phyloP scores from a whole-genome alignment of 2,888 invertebrate genomes.

The Girardia tigrina region DNA sequence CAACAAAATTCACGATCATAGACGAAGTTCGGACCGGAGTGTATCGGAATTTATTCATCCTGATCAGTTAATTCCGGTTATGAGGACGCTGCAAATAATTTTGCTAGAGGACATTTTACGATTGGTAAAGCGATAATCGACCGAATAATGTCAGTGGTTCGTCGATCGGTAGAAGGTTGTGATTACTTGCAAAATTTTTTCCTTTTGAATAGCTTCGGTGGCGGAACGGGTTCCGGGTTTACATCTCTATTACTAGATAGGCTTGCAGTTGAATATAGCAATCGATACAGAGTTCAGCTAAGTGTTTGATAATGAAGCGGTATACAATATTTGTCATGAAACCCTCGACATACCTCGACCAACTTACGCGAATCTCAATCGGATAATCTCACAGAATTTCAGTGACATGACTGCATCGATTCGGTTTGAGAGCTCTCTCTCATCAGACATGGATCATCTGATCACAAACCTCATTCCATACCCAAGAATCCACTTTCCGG shows the following conservation, averaged over 20 bases:
- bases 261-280: conserved; percentile 56
- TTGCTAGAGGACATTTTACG: conserved; percentile 44
- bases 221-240: conserved; percentile 44
- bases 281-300: conserved; percentile 48
- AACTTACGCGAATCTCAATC: conserved; percentile 73
- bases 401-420: conserved; percentile 50
- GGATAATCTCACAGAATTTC: conserved; percentile 74
- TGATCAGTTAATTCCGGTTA: conserved; percentile 43
- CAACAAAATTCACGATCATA: too few species aligned
- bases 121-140: conserved; percentile 43
- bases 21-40: conserved; percentile 43
- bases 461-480: conserved; percentile 48
- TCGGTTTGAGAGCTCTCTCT: conserved; percentile 52
- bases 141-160: conserved; percentile 44
- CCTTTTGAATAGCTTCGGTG: conserved; percentile 55
- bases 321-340: conserved; percentile 55
- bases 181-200: conserved; percentile 58
- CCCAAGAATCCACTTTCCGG: conserved; percentile 68
- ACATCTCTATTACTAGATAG: conserved; percentile 56
- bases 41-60: conserved; percentile 43
- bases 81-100: conserved; percentile 44
- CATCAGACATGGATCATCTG: conserved; percentile 52
- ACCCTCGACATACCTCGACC: conserved; percentile 70
- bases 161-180: conserved; percentile 47
- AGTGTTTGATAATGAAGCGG: conserved; percentile 46